Base-by-base conservation (phyloP, 2,888 invertebrate genomes). In the Mimumesa dahlbomi region DNA sequence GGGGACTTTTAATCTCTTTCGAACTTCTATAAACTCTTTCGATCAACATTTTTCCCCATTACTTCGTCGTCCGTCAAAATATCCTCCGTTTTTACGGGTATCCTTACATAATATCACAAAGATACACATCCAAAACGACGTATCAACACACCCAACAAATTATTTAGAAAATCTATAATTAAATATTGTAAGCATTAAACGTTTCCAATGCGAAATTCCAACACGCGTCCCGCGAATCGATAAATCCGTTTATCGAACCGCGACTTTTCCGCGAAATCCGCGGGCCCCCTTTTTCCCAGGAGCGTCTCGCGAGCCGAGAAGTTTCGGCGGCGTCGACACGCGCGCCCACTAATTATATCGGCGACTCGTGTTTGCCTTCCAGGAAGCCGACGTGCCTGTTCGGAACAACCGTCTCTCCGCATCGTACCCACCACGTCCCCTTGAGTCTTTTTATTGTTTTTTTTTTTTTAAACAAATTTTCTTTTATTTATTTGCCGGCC, bases 281-380 rank as follows among this genome's bases (percentile, higher is more conserved):
- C 18, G 40, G 22, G 22, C 50, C 29, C 53, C 11, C 31, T 14
- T 25, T 54, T n/a, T 36, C n/a, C 46, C 49, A 13, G 34, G 34
- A 16, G 43, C 2, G 11, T 14, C 40, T 13, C 42, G 29, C 45
- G 38, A 52, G 58, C n/a, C 65, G 63, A 72, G 70, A n/a, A 77
- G 75, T 70, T 73, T 71, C 67, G 73, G 52, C 64, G 61, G 62
- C 66, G 76, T 70, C 75, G 82, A 85, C 85, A 84, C 85, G 84
- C 83, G 81, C 82, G 75, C 81, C n/a, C 81, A 85, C 88, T 88
- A 88, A 86, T 88, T 87, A 87, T 85, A 87, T 84, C 84, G 78
- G 73, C 79, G 76, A 82, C 74, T 78, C 76, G 81, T 79, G 79
- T 84, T 84, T 79, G 73, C 62, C 77, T 88, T 88, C 88, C 81